Base-by-base conservation (phyloP, 2,797 vertebrate species). In the Acrossocheilus wenchowensis region DNA sequence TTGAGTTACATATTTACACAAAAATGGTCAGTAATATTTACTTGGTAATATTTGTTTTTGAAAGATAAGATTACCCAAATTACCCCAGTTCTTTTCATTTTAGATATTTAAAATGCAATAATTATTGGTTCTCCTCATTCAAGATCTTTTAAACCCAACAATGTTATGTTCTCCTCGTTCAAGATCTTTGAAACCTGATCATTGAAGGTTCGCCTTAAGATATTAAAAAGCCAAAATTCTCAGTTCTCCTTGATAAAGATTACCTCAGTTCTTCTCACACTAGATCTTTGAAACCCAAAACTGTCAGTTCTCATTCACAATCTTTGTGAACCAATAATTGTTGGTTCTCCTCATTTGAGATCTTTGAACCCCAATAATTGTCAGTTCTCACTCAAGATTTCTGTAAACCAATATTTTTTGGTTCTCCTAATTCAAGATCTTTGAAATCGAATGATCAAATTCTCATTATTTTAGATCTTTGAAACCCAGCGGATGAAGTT, bases 401-500 rank as follows among this genome's bases (percentile, higher is more conserved):
- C 5, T 64, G n/a, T 5, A 11, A 64, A 30, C 60, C n/a, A 30
- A 26, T 64, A 26, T 1, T 64, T 14, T 19, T 23, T 77, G 41
- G 34, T 69, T 69, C 17, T 77, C 10, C 30, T 12, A 2, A 2
- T 64, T 19, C 26, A 88, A 99, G 98, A 99, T 99, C 68, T 99
- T 99, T 90, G 98, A 99, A 87, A 97, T 97, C 79, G 2, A 7
- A 9, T 64, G 0, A 12, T 39, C 57, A 1, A 4, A 78, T 64
- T 19, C 26, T 54, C 90, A 1, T 88, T 10, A 62, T 86, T 75
- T 86, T 88, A 99, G 98, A 99, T 99, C 68, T 99, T 99, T 90
- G 98, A 99, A 87, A 97, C 97, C 79, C 98, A 98, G 77, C 92
- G 97, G 88, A 99, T 99, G 98, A 99, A 99, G 94, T 99, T 99